Evolutionary conservation across 2,113 vertebrate species (phyloP), one percentile per base, ranked within the genome.

Genomic region (Oreochromis spilurus): DNA sequence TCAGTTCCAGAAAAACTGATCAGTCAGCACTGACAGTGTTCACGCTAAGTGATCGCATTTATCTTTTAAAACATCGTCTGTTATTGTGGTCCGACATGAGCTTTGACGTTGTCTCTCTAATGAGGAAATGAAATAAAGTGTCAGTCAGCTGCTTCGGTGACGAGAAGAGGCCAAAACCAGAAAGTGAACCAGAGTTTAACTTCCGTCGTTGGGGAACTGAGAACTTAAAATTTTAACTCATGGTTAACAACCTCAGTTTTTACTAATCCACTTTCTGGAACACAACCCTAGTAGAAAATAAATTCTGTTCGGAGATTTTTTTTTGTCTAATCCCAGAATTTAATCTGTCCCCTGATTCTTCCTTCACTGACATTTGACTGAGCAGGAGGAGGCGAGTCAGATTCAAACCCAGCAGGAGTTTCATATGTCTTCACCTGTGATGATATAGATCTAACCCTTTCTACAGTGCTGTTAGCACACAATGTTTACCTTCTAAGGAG

Each of bases 281-380:
- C 38, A 19, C 9, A 17, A 14, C 9, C 67, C 6, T 19, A 4
- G 43, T 11, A 29, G 24, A 29, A 29, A 29, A 67, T 40, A 4
- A 1, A 29, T 7, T 29, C 1, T 75, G 24, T 29, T 48, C 7
- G 0, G 21, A 72, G 9, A 26, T 4, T 9, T 2, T 9, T 9
- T 58, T 9, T 72, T 16, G 7, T 29, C 43, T 75, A 75, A 75
- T 26, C 40, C 40, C 21, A 43, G 3, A 72, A 72, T 72, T 72
- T 24, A 29, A 12, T 48, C 43, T 1, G 1, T 11, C 40, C 14
- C 14, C 14, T 48, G 9, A 4, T 29, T 48, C 40, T 75, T 29
- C 70, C 24, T 50, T 29, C 14, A 70, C 65, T 0, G 2, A 70
- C 12, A 9, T 5, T 40, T 70, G n/a, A 26, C 67, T 29, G 67